Conservation (phyloP, 2,888 invertebrate genomes). For the Eumacrocentrus americanus region DNA sequence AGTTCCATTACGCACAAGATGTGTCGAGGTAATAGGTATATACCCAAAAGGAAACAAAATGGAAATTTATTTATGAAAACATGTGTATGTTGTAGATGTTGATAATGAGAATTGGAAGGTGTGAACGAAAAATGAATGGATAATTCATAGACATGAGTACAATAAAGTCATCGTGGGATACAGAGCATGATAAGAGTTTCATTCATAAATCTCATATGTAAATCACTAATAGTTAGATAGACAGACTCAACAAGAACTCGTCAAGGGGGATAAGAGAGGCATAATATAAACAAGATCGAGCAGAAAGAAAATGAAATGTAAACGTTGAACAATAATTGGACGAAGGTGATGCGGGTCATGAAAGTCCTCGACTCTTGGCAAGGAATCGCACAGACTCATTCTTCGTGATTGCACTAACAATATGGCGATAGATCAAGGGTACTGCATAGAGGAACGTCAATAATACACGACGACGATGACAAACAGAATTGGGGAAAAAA, state of each 20-base stretch:
- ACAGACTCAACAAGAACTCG: too few species aligned
- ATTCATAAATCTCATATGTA: not conserved
- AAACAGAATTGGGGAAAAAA: conserved; percentile 1
- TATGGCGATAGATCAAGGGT: conserved; percentile 35
- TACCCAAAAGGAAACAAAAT: not conserved
- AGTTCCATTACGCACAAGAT: conserved; percentile 4
- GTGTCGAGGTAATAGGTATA: not conserved
- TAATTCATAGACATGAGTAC: too few species aligned
- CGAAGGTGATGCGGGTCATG: conserved; percentile 17
- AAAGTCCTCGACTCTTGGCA: conserved; percentile 25
- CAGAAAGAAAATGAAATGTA: too few species aligned
- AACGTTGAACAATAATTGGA: too few species aligned
- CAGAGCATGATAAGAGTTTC: too few species aligned
- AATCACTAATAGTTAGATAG: not conserved
- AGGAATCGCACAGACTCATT: conserved; percentile 25
- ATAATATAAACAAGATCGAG: too few species aligned
- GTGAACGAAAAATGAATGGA: too few species aligned
- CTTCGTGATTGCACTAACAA: conserved; percentile 37
- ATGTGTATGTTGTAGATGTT: not conserved
- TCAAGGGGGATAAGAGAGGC: too few species aligned
- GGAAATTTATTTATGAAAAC: not conserved
- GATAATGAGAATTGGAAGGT: too few species aligned
- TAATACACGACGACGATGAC: not conserved
- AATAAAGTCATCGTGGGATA: too few species aligned
- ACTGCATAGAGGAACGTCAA: conserved; percentile 3